Conservation (phyloP, 2,888 invertebrate genomes). For the Tiliacea citrago region DNA sequence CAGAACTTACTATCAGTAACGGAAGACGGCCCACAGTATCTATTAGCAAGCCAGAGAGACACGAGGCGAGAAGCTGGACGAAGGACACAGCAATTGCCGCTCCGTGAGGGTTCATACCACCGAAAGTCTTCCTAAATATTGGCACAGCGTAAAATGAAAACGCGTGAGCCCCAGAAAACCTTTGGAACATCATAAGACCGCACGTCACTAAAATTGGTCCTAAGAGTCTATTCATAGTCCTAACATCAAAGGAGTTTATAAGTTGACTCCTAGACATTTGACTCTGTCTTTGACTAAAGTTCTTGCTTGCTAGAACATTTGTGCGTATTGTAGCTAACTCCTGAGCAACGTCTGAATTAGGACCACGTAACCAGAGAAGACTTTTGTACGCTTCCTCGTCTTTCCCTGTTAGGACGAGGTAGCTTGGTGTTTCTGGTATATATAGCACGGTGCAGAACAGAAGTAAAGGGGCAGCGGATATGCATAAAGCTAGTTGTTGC, state of each 20-base stretch:
- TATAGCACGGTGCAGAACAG: slow-evolving; percentile 94
- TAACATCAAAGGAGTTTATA: slow-evolving; percentile 83
- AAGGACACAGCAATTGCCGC: slow-evolving; percentile 96
- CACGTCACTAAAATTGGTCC: slow-evolving; percentile 96
- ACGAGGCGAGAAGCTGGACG: slow-evolving; percentile 96
- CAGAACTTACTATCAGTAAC: slow-evolving; percentile 95
- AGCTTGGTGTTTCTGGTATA: slow-evolving; percentile 97
- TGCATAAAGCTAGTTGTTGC: slow-evolving; percentile 95
- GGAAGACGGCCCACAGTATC: slow-evolving; percentile 96
- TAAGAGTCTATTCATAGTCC: slow-evolving; percentile 87
- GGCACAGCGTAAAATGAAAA: slow-evolving; percentile 96
- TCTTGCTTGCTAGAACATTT: slow-evolving; percentile 91
- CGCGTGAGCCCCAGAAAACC: slow-evolving; percentile 95
- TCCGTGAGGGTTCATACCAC: slow-evolving; percentile 95
- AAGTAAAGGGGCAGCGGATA: slow-evolving; percentile 94
- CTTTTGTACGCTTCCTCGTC: slow-evolving; percentile 92
- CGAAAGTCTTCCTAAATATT: slow-evolving; percentile 96
- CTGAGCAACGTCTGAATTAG: slow-evolving; percentile 94
- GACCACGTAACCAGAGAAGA: slow-evolving; percentile 95
- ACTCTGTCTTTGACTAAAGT: slow-evolving; percentile 87
- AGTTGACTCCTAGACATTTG: slow-evolving; percentile 86
- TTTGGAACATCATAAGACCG: slow-evolving; percentile 97
- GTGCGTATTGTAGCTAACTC: slow-evolving; percentile 94
- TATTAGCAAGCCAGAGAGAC: slow-evolving; percentile 95
- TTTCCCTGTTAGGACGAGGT: slow-evolving; percentile 94